Evolutionary conservation across 2,888 invertebrate genomes (phyloP).

Genomic region (Lasioglossum morio): DNA sequence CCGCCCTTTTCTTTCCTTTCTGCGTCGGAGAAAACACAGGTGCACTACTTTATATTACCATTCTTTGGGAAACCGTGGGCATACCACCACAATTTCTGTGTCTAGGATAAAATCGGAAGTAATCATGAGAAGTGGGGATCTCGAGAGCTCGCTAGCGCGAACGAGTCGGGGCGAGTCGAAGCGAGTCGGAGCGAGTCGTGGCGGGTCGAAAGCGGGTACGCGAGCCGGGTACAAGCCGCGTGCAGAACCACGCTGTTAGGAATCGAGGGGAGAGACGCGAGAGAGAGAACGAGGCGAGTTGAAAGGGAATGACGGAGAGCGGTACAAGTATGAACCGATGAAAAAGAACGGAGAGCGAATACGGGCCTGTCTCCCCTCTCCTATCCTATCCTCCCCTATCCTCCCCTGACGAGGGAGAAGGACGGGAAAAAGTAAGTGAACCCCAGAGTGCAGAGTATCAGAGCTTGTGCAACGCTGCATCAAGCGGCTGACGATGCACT

Average conservation of each 20-base stretch:
- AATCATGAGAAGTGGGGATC: conserved; percentile 81
- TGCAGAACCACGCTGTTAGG: background rate
- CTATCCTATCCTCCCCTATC: background rate
- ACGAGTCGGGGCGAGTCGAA: background rate
- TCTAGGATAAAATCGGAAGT: conserved; percentile 80
- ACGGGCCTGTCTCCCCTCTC: background rate
- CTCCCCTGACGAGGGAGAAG: conserved; percentile 1
- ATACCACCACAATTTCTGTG: conserved; percentile 65
- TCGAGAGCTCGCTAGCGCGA: conserved; percentile 18
- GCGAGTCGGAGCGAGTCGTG: background rate
- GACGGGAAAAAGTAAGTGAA: conserved; percentile 58
- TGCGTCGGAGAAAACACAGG: conserved; percentile 48
- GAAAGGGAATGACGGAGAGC: conserved; percentile 52
- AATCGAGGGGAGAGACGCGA: conserved; percentile 34
- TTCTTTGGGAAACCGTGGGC: conserved; percentile 65
- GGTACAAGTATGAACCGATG: conserved; percentile 21
- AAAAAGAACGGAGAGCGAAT: conserved; percentile 42
- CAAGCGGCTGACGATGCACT: conserved; percentile 83
- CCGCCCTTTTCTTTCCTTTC: conserved; percentile 28
- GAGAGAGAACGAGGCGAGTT: conserved; percentile 24
- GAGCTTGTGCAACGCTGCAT: conserved; percentile 75
- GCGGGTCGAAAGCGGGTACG: background rate
- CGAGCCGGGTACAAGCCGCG: background rate
- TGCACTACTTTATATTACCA: conserved; percentile 67
- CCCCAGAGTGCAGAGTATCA: conserved; percentile 69